Conservation (phyloP, 2,113 vertebrate genomes). For the Panthera uncia region DNA sequence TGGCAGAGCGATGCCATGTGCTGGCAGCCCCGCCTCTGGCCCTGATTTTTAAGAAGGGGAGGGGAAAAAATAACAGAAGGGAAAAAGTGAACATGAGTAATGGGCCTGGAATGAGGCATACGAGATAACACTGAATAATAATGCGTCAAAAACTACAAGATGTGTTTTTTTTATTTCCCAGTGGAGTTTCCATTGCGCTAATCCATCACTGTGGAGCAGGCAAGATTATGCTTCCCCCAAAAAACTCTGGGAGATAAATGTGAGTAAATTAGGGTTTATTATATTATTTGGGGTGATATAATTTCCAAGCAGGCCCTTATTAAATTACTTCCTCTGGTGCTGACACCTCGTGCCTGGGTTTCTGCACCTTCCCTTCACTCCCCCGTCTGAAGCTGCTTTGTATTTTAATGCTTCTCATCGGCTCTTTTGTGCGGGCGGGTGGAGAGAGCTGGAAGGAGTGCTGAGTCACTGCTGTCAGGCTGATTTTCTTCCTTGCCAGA, state of each 20-base stretch:
- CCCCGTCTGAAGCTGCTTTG: slow-evolving; percentile 44
- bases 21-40: slow-evolving; percentile 14
- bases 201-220: slow-evolving; percentile 89
- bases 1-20: background rate
- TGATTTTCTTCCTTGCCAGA: background rate
- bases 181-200: slow-evolving; percentile 86
- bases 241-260: slow-evolving; percentile 88
- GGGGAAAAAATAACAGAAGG: slow-evolving; percentile 51
- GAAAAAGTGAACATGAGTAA: slow-evolving; percentile 86
- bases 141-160: slow-evolving; percentile 88
- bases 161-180: slow-evolving; percentile 89
- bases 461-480: slow-evolving; percentile 5
- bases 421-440: background rate
- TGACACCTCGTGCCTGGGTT: slow-evolving; percentile 55
- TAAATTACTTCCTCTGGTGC: slow-evolving; percentile 81
- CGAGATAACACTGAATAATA: slow-evolving; percentile 90
- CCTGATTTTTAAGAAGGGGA: slow-evolving; percentile 43
- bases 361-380: background rate
- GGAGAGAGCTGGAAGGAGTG: background rate
- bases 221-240: slow-evolving; percentile 84
- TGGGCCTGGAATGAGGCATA: slow-evolving; percentile 85
- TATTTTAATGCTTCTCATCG: slow-evolving; percentile 37
- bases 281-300: slow-evolving; percentile 86
- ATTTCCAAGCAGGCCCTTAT: slow-evolving; percentile 83
- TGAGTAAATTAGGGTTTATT: slow-evolving; percentile 89